phyloP scores from a whole-genome alignment of 2,888 invertebrate species.

The Zygothrica quintamaculata region DNA sequence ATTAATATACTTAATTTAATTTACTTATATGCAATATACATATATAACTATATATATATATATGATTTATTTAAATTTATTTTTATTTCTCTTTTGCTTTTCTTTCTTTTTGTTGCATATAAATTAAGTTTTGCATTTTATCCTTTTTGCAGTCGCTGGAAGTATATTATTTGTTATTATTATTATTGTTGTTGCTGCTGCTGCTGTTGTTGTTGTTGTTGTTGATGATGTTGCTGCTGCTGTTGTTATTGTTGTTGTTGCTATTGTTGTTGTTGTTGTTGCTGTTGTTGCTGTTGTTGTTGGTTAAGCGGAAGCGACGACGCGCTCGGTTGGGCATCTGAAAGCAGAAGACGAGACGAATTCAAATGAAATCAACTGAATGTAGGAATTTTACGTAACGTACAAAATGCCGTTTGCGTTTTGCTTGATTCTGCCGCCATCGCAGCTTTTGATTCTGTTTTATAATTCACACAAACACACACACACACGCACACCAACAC shows the following conservation, averaged over 20 bases:
- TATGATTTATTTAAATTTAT: conserved; percentile 16
- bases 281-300: conserved; percentile 9
- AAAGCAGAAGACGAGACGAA: conserved; percentile 45
- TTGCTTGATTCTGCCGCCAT: conserved; percentile 62
- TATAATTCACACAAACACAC: conserved; percentile 64
- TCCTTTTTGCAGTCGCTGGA: not conserved
- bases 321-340: conserved; percentile 46
- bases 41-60: conserved; percentile 1
- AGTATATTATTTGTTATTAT: conserved; percentile 1
- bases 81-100: conserved; percentile 7
- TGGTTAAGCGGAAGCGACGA: conserved; percentile 38
- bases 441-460: conserved; percentile 79
- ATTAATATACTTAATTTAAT: not conserved
- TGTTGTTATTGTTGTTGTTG: conserved; percentile 22
- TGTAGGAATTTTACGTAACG: conserved; percentile 66
- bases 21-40: no score
- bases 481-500: conserved; percentile 13
- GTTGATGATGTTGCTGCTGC: conserved; percentile 4
- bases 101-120: no score
- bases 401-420: conserved; percentile 63
- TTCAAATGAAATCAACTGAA: conserved; percentile 49
- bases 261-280: conserved; percentile 36
- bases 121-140: no score
- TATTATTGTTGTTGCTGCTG: no score
- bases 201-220: conserved; percentile 33